Evolutionary conservation across 2,888 invertebrate genomes (phyloP).

Genomic region (Ormyrus thymus): DNA sequence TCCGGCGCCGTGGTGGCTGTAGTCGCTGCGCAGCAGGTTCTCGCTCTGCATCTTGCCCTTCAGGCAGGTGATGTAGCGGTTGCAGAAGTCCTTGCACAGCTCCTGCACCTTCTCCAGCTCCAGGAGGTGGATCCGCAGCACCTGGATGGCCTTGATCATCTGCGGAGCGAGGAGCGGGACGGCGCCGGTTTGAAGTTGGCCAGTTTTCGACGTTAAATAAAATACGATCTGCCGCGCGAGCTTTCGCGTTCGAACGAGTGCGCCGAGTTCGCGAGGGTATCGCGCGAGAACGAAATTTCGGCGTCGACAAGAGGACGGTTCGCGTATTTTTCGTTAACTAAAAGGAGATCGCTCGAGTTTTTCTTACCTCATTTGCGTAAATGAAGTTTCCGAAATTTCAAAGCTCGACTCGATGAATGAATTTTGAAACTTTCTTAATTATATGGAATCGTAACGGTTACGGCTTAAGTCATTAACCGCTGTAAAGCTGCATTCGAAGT

Average conservation of each 20-base stretch:
- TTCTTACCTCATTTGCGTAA: no score
- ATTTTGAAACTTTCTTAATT: conserved; percentile 41
- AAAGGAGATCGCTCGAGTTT: no score
- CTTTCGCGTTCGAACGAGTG: background rate
- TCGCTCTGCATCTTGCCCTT: conserved; percentile 95
- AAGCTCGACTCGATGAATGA: background rate
- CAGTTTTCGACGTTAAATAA: conserved; percentile 10
- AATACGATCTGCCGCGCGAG: conserved; percentile 13
- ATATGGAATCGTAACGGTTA: conserved; percentile 20
- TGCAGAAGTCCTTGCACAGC: conserved; percentile 95
- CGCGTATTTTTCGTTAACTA: background rate
- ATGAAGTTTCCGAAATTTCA: no score
- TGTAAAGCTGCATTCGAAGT: conserved; percentile 52
- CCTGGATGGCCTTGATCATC: conserved; percentile 93
- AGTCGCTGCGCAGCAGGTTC: conserved; percentile 88
- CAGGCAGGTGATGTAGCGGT: conserved; percentile 91
- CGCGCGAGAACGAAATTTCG: no score
- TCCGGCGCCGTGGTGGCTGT: conserved; percentile 77
- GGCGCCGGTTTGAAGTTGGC: background rate
- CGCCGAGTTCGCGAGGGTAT: no score
- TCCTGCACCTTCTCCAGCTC: conserved; percentile 97
- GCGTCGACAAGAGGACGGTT: background rate
- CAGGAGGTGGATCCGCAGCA: conserved; percentile 91
- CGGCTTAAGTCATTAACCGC: conserved; percentile 37
- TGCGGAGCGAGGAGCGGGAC: conserved; percentile 67